Evolutionary conservation across 2,797 vertebrate genomes (phyloP).

Genomic region (Macropus fuliginosus): DNA sequence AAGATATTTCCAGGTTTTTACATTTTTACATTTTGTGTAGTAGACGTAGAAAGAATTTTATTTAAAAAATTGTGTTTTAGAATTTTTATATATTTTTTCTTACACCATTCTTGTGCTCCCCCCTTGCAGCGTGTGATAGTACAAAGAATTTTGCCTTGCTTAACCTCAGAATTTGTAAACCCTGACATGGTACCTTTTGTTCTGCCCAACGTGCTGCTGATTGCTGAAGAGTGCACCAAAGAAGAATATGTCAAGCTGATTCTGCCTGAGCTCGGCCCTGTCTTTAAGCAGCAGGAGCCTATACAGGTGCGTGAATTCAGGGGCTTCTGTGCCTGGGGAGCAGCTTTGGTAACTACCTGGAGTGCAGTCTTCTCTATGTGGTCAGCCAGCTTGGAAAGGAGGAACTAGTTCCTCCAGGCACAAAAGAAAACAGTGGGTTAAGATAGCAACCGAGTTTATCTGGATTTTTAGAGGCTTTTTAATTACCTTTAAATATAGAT

Average conservation of each 20-base stretch:
- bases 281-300: constrained; percentile 98
- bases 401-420: neutral
- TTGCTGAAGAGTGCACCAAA: constrained; percentile 98
- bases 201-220: constrained; percentile 96
- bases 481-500: constrained; percentile 26
- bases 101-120: neutral
- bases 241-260: constrained; percentile 95
- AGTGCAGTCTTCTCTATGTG: neutral
- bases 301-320: constrained; percentile 89
- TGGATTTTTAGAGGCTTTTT: constrained; percentile 43
- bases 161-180: constrained; percentile 97
- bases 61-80: no score
- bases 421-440: neutral
- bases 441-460: constrained; percentile 6
- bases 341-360: neutral
- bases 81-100: neutral
- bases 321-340: neutral
- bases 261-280: constrained; percentile 95
- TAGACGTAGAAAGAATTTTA: neutral
- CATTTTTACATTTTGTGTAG: neutral
- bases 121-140: constrained; percentile 93
- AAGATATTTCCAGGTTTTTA: neutral
- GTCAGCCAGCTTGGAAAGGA: neutral
- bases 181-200: constrained; percentile 99
- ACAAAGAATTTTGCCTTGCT: constrained; percentile 93